Conservation (phyloP, 2,888 invertebrate genomes). For the Hanleya hanleyi region DNA sequence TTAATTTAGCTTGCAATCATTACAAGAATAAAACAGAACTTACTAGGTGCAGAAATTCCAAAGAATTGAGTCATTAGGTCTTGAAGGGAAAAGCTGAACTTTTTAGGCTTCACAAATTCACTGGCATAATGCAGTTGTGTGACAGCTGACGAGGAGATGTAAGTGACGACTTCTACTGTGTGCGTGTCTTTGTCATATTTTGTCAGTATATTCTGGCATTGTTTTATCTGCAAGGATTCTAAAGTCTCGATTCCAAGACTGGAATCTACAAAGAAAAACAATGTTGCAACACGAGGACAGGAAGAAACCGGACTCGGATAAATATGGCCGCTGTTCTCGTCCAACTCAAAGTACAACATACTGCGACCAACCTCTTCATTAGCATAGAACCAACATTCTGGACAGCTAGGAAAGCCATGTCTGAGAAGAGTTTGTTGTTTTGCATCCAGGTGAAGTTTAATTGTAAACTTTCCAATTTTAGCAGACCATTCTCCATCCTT, state of each 20-base stretch:
- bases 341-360: conserved; percentile 65
- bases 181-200: conserved; percentile 32
- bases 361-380: conserved; percentile 47
- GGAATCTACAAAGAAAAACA: conserved; percentile 52
- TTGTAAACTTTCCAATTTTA: conserved; percentile 37
- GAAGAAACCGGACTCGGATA: neutral
- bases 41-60: neutral
- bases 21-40: too few relatives aligned
- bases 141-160: conserved; percentile 43
- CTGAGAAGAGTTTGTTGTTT: conserved; percentile 28
- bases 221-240: conserved; percentile 44
- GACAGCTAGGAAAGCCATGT: conserved; percentile 38
- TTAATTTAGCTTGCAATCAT: too few relatives aligned
- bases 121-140: conserved; percentile 49
- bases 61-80: conserved; percentile 56
- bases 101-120: conserved; percentile 45
- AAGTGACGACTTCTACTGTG: conserved; percentile 42
- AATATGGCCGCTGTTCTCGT: conserved; percentile 32
- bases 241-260: conserved; percentile 40
- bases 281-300: conserved; percentile 5
- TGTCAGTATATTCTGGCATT: conserved; percentile 32
- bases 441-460: conserved; percentile 23
- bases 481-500: conserved; percentile 41
- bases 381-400: conserved; percentile 66
- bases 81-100: conserved; percentile 42